These are phyloP conservation scores for Oryzias melastigma DNA, from an alignment of 2,113 vertebrate genomes.

Conservation along the genomic window DNA sequence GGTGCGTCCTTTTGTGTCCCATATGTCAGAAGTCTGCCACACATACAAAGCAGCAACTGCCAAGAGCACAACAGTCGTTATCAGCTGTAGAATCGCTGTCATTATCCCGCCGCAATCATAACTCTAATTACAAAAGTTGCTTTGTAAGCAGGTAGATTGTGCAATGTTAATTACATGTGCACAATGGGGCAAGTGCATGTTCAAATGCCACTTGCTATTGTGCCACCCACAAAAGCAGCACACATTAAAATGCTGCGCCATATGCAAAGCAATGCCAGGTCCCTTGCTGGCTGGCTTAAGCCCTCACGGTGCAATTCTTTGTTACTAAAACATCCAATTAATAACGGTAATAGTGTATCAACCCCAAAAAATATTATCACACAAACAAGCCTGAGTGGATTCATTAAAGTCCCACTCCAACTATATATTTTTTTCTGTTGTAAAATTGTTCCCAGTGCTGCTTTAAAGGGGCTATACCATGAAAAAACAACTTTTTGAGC, in stretches of 20 bases:
- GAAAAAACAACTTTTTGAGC: too few species aligned
- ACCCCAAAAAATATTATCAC: conserved; percentile 50
- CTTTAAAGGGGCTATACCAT: too few species aligned
- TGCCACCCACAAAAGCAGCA: conserved; percentile 41
- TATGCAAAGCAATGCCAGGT: conserved; percentile 28
- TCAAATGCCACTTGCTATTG: conserved; percentile 69
- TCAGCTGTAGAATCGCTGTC: conserved; percentile 64
- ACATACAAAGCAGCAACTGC: conserved; percentile 67
- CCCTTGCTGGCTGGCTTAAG: conserved; percentile 17
- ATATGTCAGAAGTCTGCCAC: conserved; percentile 70
- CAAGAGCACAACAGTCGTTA: conserved; percentile 66
- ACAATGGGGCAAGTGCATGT: conserved; percentile 48
- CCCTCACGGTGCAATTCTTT: conserved; percentile 20
- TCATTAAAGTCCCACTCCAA: conserved; percentile 51
- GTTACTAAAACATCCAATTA: conserved; percentile 60
- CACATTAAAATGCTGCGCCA: conserved; percentile 26
- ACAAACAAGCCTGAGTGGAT: conserved; percentile 26
- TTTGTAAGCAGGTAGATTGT: conserved; percentile 77
- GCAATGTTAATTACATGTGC: conserved; percentile 70
- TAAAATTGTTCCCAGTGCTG: neutral
- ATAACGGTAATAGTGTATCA: conserved; percentile 59
- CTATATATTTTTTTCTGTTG: conserved; percentile 5
- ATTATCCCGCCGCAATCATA: conserved; percentile 75
- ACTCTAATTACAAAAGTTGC: conserved; percentile 80
- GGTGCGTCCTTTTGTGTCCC: conserved; percentile 75